Evolutionary conservation across 2,113 vertebrate genomes (phyloP), one percentile per base, ranked within the genome.

Genomic region (Mastomys coucha): DNA sequence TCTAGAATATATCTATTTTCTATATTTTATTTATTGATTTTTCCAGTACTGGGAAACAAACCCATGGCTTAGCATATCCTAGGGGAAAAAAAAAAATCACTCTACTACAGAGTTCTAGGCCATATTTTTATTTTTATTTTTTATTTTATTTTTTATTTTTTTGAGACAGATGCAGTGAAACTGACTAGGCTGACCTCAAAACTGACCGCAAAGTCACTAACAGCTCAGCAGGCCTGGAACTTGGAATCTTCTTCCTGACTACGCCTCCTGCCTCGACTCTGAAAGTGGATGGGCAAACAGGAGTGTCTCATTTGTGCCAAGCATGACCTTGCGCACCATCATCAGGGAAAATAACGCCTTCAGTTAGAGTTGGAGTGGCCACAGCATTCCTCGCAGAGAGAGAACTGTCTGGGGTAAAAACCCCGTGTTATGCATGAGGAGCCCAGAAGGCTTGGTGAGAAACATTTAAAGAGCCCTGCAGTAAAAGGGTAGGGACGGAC

Each of bases 301-400:
- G 20, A 87, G 31, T n/a, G 45, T 1, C 0, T 45, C 45, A 1
- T n/a, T 45, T 31, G 58, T 20, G 81, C 81, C 31, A 45, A 19
- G 14, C n/a, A 10, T 65, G 7, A 63, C 24, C 16, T 26, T 31
- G 24, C 31, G 7, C n/a, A 28, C 4, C 14, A 24, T 78, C 69
- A 65, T 60, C 53, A 58, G 95, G 93, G 82, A n/a, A 89, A 94
- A 92, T 56, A 45, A 80, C 12, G 26, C 14, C 78, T 91, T 72
- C 22, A 78, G 11, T 58, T 63, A 78, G 42, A 88, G 16, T 60
- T 6, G 20, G 51, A 76, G 14, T 39, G 58, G 42, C 39, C 33
- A 45, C 13, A 85, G 80, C n/a, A 45, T 39, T 45, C 39, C 58
- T 42, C 19, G 60, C 8, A 73, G 33, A 17, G 80, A 81, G 60